Evolutionary conservation across 2,113 vertebrate genomes (phyloP), one percentile per base, ranked within the genome.

Genomic region (Mormyrus iriodes): DNA sequence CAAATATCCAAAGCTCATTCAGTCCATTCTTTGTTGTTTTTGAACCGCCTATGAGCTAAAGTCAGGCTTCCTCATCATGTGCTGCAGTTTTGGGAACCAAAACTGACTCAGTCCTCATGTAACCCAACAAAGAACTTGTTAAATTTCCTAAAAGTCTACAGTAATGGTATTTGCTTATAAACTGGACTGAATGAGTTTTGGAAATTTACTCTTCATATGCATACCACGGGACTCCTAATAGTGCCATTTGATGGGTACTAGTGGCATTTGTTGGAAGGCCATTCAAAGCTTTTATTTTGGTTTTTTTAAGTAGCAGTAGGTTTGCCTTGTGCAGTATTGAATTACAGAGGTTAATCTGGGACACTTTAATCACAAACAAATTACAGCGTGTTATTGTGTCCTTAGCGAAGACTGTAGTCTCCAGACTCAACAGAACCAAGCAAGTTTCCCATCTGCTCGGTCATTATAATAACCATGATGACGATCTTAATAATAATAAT

Each of bases 171-270:
- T 65, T 65, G 61, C n/a, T 65, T 65, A 1, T 27, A 65, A 65
- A 65, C n/a, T 13, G 55, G 3, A 69, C n/a, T 69, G 61, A 69
- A 4, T 69, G n/a, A 13, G 46, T 48, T 69, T 31, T 69, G n/a
- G 27, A 13, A 69, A 69, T 69, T 69, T 31, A 9, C n/a, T 69
- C 27, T 31, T 69, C 61, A 31, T 65, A 65, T 27, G 61, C 12
- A 69, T 93, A 90, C 86, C 90, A 42, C 92, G 91, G 94, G 92
- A 93, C 91, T 93, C 10, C 27, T 69, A n/a, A 69, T 92, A 93
- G 92, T 92, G 93, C 89, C 92, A 92, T 39, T 90, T 91, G 89
- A 91, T 15, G 90, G 89, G 90, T 90, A 12, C 44, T 69, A 17
- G 17, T 35, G 48, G 91, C 89, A 88, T 89, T 90, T 92, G 93